Evolutionary conservation across 2,797 vertebrate species (phyloP), one percentile per base, ranked within the genome.

Genomic region (Paedocypris micromegethes): DNA sequence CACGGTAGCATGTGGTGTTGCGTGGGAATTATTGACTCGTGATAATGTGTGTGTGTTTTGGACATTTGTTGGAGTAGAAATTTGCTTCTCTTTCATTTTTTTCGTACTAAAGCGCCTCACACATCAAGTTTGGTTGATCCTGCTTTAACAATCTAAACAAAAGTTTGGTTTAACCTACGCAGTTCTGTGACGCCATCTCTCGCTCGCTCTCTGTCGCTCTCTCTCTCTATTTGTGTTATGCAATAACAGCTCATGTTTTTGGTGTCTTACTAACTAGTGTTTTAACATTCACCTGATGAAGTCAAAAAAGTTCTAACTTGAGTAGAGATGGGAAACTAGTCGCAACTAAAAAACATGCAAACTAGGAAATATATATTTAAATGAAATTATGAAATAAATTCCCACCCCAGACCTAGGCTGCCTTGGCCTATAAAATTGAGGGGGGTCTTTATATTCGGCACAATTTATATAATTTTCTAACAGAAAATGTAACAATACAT

Each of bases 111-210:
- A 56, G 49, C 48, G 45, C 49, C 67, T 50, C 43, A 6, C 46
- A 67, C 23, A 60, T 70, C 54, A 73, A 48, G 72, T 60, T 74
- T 68, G 65, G 57, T 76, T 76, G 75, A 66, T 43, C 66, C 58
- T 62, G 41, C 57, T 70, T 46, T 37, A 51, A 42, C 45, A 61
- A 55, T 66, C 42, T 9, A 65, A 58, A 62, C 55, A 50, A 65
- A 64, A 77, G 74, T 68, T 72, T 73, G 55, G 62, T 66, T 53
- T 60, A 59, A 61, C 73, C 59, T 58, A 70, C 50, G 62, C 70
- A 70, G 40, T 39, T 46, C 52, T 46, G 39, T 46, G 66, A 66
- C 69, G 66, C 42, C 52, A 65, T 40, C 69, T 47, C 60, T 43
- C 51, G 9, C 44, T 8, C 8, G 5, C 8, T 47, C 46, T 47